A percentile compares a stretch with the other conserved stretches of the same genome.
These are phyloP conservation scores for Phacellophora camtschatica DNA, from an alignment of 30 jellyfish, hydroid and myxozoan species.

Conservation along the genomic window DNA sequence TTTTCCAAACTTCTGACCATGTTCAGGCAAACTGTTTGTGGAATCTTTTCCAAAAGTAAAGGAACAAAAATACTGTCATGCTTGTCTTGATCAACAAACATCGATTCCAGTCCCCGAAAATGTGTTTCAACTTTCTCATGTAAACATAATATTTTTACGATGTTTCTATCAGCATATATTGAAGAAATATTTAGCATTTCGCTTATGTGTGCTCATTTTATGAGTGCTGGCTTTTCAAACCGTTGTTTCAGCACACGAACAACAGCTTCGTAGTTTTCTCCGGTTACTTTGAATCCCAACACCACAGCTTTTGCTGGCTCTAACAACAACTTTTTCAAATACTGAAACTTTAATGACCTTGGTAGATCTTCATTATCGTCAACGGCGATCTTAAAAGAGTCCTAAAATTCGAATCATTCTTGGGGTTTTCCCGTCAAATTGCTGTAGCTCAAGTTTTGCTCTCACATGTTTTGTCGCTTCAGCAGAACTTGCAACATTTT, in stretches of 20 bases:
- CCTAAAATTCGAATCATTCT: conserved; percentile 30
- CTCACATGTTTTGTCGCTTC: background rate
- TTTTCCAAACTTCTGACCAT: background rate
- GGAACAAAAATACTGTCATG: conserved; percentile 8
- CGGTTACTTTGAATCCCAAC: conserved; percentile 21
- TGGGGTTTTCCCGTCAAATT: conserved; percentile 5
- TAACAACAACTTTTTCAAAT: conserved; percentile 6
- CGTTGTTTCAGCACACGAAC: background rate
- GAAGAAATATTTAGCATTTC: background rate
- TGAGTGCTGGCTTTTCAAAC: background rate
- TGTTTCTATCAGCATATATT: conserved; percentile 1
- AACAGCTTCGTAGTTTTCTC: conserved; percentile 9
- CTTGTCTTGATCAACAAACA: background rate
- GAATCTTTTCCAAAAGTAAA: background rate
- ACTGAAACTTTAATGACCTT: conserved; percentile 3
- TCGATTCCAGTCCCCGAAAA: conserved; percentile 11
- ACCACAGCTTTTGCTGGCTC: conserved; percentile 48
- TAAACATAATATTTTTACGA: background rate
- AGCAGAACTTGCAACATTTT: background rate
- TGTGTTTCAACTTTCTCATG: conserved; percentile 13
- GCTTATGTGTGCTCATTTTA: conserved; percentile 30
- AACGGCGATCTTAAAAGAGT: background rate
- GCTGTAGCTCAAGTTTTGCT: background rate
- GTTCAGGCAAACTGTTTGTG: background rate
- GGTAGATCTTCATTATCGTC: conserved; percentile 19